These are phyloP conservation scores for Platysteira castanea DNA, from an alignment of 2,113 vertebrate species.

Conservation along the genomic window DNA sequence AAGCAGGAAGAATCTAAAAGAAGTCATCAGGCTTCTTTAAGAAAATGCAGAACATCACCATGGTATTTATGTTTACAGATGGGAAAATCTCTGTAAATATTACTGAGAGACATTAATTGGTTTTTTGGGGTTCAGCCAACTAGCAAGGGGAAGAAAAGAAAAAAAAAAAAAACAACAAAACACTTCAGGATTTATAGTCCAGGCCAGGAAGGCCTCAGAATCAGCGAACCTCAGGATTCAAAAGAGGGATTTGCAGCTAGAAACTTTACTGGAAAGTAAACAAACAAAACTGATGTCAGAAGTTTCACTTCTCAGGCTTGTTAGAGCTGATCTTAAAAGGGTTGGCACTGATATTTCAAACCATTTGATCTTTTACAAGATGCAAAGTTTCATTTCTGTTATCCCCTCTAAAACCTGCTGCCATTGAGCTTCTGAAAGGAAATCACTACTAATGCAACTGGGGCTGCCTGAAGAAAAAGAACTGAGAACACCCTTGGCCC, in stretches of 20 bases:
- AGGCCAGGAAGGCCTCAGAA: background rate
- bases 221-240: background rate
- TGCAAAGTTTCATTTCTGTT: background rate
- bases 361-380: background rate
- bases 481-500: background rate
- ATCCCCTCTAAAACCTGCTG: background rate
- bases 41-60: background rate
- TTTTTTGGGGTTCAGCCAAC: background rate
- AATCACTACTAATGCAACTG: background rate
- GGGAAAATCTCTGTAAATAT: background rate
- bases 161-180: accelerated
- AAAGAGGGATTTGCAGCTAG: background rate
- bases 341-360: background rate
- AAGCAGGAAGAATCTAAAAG: background rate
- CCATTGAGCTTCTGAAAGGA: background rate
- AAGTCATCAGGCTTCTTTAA: background rate
- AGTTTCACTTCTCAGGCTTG: background rate
- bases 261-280: background rate
- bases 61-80: constrained; percentile 20
- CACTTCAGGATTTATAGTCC: background rate
- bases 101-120: background rate
- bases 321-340: background rate
- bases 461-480: background rate
- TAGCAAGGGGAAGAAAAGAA: background rate
- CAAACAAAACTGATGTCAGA: background rate